Base-by-base conservation (phyloP, 2,113 vertebrate species). In the Pavo muticus region DNA sequence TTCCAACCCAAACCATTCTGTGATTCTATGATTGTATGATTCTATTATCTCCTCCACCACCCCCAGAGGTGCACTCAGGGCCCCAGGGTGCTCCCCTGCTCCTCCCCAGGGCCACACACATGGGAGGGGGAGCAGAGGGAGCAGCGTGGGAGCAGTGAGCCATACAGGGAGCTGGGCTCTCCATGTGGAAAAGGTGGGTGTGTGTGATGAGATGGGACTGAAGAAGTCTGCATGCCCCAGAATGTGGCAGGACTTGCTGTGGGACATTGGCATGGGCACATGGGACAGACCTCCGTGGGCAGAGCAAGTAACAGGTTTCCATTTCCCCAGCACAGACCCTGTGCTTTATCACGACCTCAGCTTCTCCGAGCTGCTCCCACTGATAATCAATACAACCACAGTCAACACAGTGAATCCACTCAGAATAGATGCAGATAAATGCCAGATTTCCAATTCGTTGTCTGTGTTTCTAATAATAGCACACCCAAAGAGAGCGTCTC, bases 401-500 rank as follows among this genome's bases (percentile, higher is more conserved):
- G 56, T 44, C 83, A 90, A 80, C 75, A 88, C 68, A 77, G 78
- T 14, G 42, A 61, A 84, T 57, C 88, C 59, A 76, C 84, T 87
- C 59, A 45, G 87, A 91, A 94, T 37, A 85, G 69, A 74, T 93
- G 82, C 79, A 91, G 93, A 84, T 74, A 94, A 90, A 86, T 61
- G 76, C 85, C 78, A 61, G 82, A 64, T 91, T 95, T 94, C 90
- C 79, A 87, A 24, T 84, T 29, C 64, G 39, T 78, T 75, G 56
- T 30, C 69, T 71, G 79, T 39, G 65, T 71, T 71, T 91, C 94
- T 88, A 93, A 86, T 83, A 92, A 94, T 65, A 95, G 88, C 79
- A 78, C 25, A 91, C n/a, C 25, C 57, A 60, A 85, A 83, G 47
- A 82, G 27, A 77, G 44, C 9, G n/a, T 80, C 80, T 93, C 45